Conservation (phyloP, 2,113 vertebrate genomes). For the Microtus oregoni region DNA sequence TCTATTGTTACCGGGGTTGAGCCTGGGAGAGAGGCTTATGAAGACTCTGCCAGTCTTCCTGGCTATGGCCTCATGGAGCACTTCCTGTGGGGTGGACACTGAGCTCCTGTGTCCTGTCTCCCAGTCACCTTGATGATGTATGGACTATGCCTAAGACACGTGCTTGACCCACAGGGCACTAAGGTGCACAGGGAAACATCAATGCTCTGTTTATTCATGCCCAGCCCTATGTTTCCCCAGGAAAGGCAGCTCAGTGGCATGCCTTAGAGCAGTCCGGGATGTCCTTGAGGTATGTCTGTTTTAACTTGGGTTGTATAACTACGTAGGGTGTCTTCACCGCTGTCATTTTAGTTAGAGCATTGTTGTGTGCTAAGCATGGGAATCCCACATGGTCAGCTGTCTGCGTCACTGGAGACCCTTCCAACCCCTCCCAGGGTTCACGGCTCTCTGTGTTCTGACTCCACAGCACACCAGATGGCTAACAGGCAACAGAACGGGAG, state of each 20-base stretch:
- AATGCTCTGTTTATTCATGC: too few relatives aligned
- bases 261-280: fast-evolving
- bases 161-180: fast-evolving
- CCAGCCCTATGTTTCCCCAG: not conserved
- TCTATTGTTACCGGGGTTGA: not conserved
- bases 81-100: not conserved
- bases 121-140: not conserved
- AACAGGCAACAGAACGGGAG: not conserved
- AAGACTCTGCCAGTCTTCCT: not conserved
- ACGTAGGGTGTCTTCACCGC: not conserved
- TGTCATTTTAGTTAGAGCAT: not conserved
- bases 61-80: not conserved
- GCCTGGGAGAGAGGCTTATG: too few relatives aligned
- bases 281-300: not conserved
- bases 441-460: not conserved
- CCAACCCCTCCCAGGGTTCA: not conserved
- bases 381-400: not conserved
- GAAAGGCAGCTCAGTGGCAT: not conserved
- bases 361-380: fast-evolving
- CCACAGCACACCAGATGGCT: not conserved
- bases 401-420: fast-evolving
- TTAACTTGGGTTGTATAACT: not conserved
- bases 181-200: fast-evolving
- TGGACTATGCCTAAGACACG: fast-evolving
- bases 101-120: not conserved